Conservation (phyloP, 1,140 invertebrate species). For the Cyrtorhinus lividipennis region DNA sequence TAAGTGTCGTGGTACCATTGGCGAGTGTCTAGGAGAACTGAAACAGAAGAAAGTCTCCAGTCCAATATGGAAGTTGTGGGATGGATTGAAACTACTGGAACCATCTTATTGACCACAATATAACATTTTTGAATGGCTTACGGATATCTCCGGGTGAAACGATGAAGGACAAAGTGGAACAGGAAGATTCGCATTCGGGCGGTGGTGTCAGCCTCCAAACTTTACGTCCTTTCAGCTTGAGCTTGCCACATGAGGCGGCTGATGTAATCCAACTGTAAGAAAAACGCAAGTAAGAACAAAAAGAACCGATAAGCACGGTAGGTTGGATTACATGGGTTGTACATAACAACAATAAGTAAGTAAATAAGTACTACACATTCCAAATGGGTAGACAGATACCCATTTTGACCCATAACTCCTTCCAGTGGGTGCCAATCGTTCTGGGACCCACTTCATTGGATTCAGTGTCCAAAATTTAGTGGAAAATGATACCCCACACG, state of each 20-base stretch:
- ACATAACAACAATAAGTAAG: background rate
- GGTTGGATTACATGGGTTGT: background rate
- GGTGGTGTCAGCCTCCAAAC: slow-evolving; percentile 72
- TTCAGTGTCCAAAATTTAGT: no score
- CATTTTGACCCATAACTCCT: no score
- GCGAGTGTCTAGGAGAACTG: slow-evolving; percentile 74
- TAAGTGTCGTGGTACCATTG: slow-evolving; percentile 84
- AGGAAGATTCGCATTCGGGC: slow-evolving; percentile 73
- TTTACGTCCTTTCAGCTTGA: slow-evolving; percentile 72
- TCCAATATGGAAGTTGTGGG: no score
- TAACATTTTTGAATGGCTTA: no score
- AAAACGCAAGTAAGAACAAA: background rate
- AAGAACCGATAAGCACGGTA: no score
- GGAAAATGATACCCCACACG: no score
- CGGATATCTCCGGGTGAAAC: slow-evolving; percentile 77
- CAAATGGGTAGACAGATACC: no score
- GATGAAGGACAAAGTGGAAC: slow-evolving; percentile 53
- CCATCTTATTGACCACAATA: no score
- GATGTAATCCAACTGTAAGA: slow-evolving; percentile 74
- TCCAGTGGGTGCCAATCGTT: no score
- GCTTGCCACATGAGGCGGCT: slow-evolving; percentile 86
- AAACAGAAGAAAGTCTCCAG: slow-evolving; percentile 30
- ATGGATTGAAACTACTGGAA: no score
- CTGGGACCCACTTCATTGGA: no score
- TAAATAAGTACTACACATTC: background rate